Base-by-base conservation (phyloP, 2,113 vertebrate species). In the Willisornis vidua region DNA sequence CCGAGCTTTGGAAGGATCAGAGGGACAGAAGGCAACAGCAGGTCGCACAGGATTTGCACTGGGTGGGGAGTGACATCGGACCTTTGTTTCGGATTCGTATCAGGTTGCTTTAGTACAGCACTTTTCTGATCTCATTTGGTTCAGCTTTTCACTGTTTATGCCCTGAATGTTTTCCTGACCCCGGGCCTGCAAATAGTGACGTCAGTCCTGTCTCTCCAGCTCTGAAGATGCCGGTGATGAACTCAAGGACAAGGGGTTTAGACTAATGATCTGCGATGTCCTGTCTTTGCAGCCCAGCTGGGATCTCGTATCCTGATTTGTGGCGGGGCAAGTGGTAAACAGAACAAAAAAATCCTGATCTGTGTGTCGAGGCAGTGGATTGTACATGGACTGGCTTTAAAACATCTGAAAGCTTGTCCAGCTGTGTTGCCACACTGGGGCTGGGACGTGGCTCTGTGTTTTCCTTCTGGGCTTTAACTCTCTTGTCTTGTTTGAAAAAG, bases 301-400 rank as follows among this genome's bases (percentile, higher is more conserved):
- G 28, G 43, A 18, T 2, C 55, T 24, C 7, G 1, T 1, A 1
- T 2, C 28, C 35, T 13, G 26, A 2, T 7, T 1, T 13, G 41
- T 1, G 33, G 51, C n/a, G 29, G 66, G 31, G 35, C 16, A 54
- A 62, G 51, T 0, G 7, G 43, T 5, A 26, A 85, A 62, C 7
- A 23, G 17, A 20, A 19, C 33, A 19, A 22, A 33, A 26, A 12
- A 83, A 18, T 5, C 62, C n/a, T 8, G 10, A 9, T 24, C 22
- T 35, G 0, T 26, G 3, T 1, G 14, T 15, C 8, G 55, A 28
- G 51, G 9, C 45, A 11, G 57, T 2, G 43, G 19, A 1, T 12
- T 55, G 43, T 5, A 9, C 54, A 31, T 3, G 31, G 49, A 4
- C 8, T 12, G 39, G 37, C 17, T 61, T 12, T 35, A 16, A 49